These are phyloP conservation scores for Coremacera marginata DNA, from an alignment of 2,888 invertebrate genomes.

Conservation along the genomic window DNA sequence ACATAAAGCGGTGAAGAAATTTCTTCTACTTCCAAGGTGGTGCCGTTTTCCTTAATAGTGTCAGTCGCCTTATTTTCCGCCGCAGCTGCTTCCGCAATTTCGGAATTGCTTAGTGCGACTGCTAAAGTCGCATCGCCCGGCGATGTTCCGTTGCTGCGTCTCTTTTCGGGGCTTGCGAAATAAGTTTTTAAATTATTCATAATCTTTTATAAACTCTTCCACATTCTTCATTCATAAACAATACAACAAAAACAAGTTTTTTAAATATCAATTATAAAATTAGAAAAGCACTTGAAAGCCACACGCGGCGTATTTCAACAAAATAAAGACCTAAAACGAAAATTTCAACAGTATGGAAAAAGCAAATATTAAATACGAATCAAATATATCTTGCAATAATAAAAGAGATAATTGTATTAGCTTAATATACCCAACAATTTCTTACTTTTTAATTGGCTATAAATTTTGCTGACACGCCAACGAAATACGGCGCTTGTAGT, in stretches of 20 bases:
- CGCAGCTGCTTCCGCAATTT: constrained; percentile 5
- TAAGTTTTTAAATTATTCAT: constrained; percentile 59
- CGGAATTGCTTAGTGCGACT: neutral
- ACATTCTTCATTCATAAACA: constrained; percentile 35
- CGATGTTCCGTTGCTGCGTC: constrained; percentile 38
- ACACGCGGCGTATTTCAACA: constrained; percentile 7
- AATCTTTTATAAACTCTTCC: constrained; percentile 45
- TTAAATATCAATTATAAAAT: neutral
- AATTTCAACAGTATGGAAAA: constrained; percentile 1
- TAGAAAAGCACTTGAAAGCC: neutral
- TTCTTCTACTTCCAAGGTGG: neutral
- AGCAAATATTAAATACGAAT: neutral
- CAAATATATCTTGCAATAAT: neutral
- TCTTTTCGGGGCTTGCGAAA: constrained; percentile 56
- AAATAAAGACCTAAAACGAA: constrained; percentile 27
- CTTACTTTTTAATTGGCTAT: neutral
- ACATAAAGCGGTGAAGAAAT: constrained; percentile 51
- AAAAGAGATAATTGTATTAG: neutral
- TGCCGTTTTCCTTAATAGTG: constrained; percentile 44
- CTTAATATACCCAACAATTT: neutral
- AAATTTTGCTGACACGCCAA: constrained; percentile 9
- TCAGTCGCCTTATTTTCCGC: constrained; percentile 50
- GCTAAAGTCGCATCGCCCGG: constrained; percentile 29
- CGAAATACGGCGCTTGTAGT: neutral
- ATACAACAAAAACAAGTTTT: neutral